Conservation (phyloP, 1,140 invertebrate genomes). For the Leptinotarsa texana region DNA sequence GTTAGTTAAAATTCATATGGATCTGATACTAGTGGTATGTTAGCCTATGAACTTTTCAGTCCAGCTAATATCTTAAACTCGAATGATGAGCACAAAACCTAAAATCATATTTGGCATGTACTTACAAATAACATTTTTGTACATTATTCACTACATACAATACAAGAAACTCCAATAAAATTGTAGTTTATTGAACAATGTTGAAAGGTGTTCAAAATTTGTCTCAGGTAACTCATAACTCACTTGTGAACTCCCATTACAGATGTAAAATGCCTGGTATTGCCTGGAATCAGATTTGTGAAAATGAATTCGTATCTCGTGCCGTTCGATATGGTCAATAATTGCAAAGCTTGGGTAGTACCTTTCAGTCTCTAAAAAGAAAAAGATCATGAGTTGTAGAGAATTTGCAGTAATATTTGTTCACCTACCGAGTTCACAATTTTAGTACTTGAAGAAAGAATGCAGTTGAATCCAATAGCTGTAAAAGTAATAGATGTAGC, state of each 20-base stretch:
- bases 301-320: slow-evolving; percentile 97
- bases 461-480: slow-evolving; percentile 92
- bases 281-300: slow-evolving; percentile 85
- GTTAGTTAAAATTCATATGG: too few relatives aligned
- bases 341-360: slow-evolving; percentile 85
- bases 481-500: slow-evolving; percentile 45
- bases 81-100: too few relatives aligned
- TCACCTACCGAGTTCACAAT: slow-evolving; percentile 84
- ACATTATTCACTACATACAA: too few relatives aligned
- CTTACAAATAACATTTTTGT: too few relatives aligned
- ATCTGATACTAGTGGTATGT: too few relatives aligned
- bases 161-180: too few relatives aligned
- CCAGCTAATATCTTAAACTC: too few relatives aligned
- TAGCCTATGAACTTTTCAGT: too few relatives aligned
- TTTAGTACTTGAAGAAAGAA: slow-evolving; percentile 81
- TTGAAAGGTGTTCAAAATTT: too few relatives aligned
- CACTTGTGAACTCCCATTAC: slow-evolving; percentile 86
- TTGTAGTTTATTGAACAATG: too few relatives aligned
- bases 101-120: too few relatives aligned
- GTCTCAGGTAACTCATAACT: slow-evolving; percentile 30
- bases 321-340: slow-evolving; percentile 81
- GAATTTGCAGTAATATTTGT: background rate
- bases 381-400: background rate
- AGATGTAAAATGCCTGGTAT: slow-evolving; percentile 84
- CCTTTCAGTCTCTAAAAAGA: slow-evolving; percentile 74